Conservation (phyloP, 2,113 vertebrate species). For the Laticauda laticaudata region DNA sequence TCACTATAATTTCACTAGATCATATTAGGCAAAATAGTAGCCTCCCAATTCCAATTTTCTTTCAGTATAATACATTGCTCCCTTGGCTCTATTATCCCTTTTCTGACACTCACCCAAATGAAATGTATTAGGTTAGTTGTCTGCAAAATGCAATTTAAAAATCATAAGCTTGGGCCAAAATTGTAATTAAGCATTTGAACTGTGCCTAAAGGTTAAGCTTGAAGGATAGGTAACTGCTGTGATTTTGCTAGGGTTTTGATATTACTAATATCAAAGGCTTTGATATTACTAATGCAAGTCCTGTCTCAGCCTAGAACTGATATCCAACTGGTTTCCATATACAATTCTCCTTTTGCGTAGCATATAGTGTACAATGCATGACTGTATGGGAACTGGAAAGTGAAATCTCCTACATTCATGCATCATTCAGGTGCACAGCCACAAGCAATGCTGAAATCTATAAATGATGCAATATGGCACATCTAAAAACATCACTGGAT, state of each 20-base stretch:
- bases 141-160: slow-evolving; percentile 16
- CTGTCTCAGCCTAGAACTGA: slow-evolving; percentile 3
- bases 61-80: slow-evolving; percentile 22
- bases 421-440: background rate
- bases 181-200: slow-evolving; percentile 49
- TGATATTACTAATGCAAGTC: slow-evolving; percentile 23
- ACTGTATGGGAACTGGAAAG: background rate
- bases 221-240: slow-evolving; percentile 21
- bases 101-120: background rate
- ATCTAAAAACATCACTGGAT: background rate
- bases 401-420: background rate
- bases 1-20: slow-evolving; percentile 21
- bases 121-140: slow-evolving; percentile 10
- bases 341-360: background rate
- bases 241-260: slow-evolving; percentile 35
- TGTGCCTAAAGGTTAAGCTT: background rate
- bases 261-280: slow-evolving; percentile 25
- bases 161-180: slow-evolving; percentile 39
- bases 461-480: background rate
- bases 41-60: slow-evolving; percentile 10
- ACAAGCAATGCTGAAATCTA: background rate
- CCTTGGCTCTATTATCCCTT: slow-evolving; percentile 13
- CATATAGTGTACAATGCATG: background rate
- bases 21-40: slow-evolving; percentile 23
- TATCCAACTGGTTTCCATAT: background rate